A percentile compares a stretch with the other conserved stretches of the same genome.
Evolutionary conservation across 1,140 invertebrate genomes (phyloP).

Genomic region (Lamellibrachia luymesi): DNA sequence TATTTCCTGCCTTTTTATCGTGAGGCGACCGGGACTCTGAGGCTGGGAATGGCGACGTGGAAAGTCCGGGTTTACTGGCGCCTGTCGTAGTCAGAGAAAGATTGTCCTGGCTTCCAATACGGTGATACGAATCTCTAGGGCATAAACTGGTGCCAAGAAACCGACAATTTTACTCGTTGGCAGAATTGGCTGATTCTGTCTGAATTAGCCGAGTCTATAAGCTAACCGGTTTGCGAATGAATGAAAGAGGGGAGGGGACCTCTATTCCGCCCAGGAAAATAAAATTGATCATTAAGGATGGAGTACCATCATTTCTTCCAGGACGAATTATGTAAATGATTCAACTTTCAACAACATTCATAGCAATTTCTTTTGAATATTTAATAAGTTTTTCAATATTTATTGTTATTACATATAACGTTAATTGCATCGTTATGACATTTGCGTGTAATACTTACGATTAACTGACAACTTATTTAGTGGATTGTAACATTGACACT

Average conservation of each 20-base stretch:
- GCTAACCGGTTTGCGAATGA: neutral
- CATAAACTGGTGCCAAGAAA: conserved; percentile 15
- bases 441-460: too few species aligned
- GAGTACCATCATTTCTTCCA: too few species aligned
- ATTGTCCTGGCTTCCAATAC: neutral
- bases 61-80: neutral
- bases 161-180: conserved; percentile 12
- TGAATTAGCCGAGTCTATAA: neutral
- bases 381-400: too few species aligned
- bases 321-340: too few species aligned
- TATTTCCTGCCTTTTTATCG: conserved; percentile 3
- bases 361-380: too few species aligned
- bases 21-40: neutral
- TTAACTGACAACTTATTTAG: too few species aligned
- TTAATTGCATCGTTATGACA: too few species aligned
- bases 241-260: neutral
- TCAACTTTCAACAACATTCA: too few species aligned
- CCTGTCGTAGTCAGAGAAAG: neutral
- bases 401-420: too few species aligned
- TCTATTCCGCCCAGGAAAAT: neutral
- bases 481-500: too few species aligned
- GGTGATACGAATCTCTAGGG: neutral
- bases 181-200: neutral
- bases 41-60: neutral
- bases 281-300: neutral